These are phyloP conservation scores for Morpho deidamia DNA, from an alignment of 2,888 invertebrate genomes.

Conservation along the genomic window DNA sequence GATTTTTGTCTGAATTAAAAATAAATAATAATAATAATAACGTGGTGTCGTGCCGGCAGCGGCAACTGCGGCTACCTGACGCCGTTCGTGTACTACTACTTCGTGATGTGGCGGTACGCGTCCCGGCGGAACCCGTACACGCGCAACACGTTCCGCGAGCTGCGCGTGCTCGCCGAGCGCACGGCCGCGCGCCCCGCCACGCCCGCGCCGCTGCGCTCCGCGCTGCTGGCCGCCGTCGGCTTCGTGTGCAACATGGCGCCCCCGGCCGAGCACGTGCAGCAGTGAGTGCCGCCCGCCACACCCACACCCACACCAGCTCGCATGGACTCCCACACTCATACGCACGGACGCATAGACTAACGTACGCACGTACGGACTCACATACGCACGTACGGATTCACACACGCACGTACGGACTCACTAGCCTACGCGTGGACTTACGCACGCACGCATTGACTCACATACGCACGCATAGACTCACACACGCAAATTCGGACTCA, in stretches of 20 bases:
- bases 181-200: conserved; percentile 82
- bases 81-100: conserved; percentile 98
- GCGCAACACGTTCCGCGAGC: conserved; percentile 93
- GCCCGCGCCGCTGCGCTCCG: conserved; percentile 81
- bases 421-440: too few species aligned
- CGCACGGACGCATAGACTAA: not conserved
- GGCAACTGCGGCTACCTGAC: conserved; percentile 94
- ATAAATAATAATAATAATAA: too few species aligned
- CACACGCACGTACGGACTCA: too few species aligned
- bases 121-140: conserved; percentile 98
- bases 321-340: not conserved
- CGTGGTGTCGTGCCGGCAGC: too few species aligned
- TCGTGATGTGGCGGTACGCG: conserved; percentile 92
- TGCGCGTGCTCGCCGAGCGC: conserved; percentile 85
- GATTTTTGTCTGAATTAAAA: too few species aligned
- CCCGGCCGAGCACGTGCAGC: conserved; percentile 55
- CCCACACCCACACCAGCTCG: not conserved
- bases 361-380: too few species aligned
- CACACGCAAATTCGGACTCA: too few species aligned
- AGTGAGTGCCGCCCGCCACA: conserved; percentile 23
- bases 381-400: too few species aligned
- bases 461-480: too few species aligned
- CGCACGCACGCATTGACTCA: too few species aligned
- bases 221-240: conserved; percentile 80
- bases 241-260: conserved; percentile 90